Percentiles rank a stretch among this genome's conserved stretches.
Evolutionary conservation across 2,797 vertebrate species (phyloP).

Genomic region (Dendrocincla tyrannina): DNA sequence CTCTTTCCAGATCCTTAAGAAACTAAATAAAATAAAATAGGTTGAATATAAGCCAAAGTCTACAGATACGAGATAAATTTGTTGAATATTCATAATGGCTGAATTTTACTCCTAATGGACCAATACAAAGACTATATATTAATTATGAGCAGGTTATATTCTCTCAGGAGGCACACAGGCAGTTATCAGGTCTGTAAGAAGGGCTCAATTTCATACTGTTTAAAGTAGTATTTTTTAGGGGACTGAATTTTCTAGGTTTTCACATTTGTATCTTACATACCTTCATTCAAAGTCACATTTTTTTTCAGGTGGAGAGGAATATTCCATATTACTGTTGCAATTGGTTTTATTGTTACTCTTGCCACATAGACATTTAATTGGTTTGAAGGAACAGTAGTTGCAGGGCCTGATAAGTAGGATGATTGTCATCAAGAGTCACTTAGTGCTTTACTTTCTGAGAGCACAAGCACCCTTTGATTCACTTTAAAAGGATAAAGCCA

Average conservation of each 20-base stretch:
- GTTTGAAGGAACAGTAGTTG: conserved; percentile 30
- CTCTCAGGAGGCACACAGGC: neutral
- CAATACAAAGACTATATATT: neutral
- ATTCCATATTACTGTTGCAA: neutral
- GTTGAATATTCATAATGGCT: neutral
- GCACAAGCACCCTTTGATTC: conserved; percentile 3
- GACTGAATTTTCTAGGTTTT: neutral
- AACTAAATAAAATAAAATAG: neutral
- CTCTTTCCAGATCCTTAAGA: neutral
- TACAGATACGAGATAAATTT: neutral
- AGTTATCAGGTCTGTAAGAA: neutral
- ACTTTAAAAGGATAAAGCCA: neutral
- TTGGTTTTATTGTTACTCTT: neutral
- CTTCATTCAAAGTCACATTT: neutral
- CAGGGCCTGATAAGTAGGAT: neutral
- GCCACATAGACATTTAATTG: neutral
- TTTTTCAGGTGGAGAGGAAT: neutral
- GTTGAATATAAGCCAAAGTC: neutral
- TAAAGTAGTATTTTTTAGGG: neutral
- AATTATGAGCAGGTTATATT: neutral
- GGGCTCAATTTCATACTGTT: neutral
- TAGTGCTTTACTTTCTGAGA: neutral
- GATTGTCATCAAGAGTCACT: conserved; percentile 10
- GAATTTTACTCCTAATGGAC: neutral
- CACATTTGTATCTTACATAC: neutral